These are phyloP conservation scores for Macrocentrus cingulum DNA, from an alignment of 1,140 invertebrate genomes.

Conservation along the genomic window DNA sequence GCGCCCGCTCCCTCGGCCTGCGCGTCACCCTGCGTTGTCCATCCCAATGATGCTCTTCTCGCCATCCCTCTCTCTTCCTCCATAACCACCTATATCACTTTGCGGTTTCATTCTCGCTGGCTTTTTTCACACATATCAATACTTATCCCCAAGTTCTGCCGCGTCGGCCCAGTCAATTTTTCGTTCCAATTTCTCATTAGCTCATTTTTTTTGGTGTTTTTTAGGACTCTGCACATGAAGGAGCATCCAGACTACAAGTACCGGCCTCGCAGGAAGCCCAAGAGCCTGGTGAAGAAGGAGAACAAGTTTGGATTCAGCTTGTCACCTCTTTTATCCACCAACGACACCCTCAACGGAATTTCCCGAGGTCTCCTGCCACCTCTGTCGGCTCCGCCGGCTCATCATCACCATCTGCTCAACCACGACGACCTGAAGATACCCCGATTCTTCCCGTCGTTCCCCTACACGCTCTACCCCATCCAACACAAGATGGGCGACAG, in stretches of 20 bases:
- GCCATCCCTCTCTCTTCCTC: conserved; percentile 33
- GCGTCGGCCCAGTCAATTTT: neutral
- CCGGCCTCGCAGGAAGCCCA: conserved; percentile 87
- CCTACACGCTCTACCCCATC: conserved; percentile 71
- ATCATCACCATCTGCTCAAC: conserved; percentile 59
- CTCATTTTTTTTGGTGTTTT: conserved; percentile 43
- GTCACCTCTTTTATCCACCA: conserved; percentile 63
- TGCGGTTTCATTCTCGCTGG: too few relatives aligned
- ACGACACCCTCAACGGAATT: conserved; percentile 55
- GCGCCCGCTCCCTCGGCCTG: conserved; percentile 36
- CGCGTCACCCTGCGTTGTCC: conserved; percentile 12
- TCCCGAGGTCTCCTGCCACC: conserved; percentile 66
- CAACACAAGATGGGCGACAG: conserved; percentile 65
- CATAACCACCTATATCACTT: neutral
- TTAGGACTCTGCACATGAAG: conserved; percentile 93
- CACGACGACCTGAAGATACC: conserved; percentile 70
- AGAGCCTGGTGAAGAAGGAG: conserved; percentile 73
- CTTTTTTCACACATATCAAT: too few relatives aligned
- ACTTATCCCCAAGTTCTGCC: too few relatives aligned
- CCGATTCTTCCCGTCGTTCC: conserved; percentile 69
- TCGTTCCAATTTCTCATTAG: too few relatives aligned
- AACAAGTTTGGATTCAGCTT: conserved; percentile 72
- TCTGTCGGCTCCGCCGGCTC: conserved; percentile 56
- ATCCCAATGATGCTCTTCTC: conserved; percentile 22
- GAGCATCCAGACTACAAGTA: conserved; percentile 97